Base-by-base conservation (phyloP, 2,797 vertebrate genomes). In the Muscicapa striata region DNA sequence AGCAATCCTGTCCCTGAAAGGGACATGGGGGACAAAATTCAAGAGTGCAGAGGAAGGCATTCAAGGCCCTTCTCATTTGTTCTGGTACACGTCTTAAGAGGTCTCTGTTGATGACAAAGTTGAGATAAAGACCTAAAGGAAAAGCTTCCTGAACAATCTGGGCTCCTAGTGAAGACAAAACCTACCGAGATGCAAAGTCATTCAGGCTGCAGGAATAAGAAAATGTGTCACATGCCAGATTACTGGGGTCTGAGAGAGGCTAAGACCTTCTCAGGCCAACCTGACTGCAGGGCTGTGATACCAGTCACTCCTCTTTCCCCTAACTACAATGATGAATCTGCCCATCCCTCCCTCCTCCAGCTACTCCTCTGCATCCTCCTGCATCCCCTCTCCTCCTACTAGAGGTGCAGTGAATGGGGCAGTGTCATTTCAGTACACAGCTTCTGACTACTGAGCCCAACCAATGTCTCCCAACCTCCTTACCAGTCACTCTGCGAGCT, bases 111-210 rank as follows among this genome's bases (percentile, higher is more conserved):
- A 92, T 49, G 41, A 57, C 26, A 69, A 91, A 81, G 51, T 14
- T 22, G 48, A 88, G 73, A 87, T 73, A 81, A 85, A 90, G 52
- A 82, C 63, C 66, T 79, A 89, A 92, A 95, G 76, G 9, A 88
- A 91, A 93, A 91, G 36, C 52, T 91, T 93, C 59, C 91, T 81
- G 26, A 79, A 52, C 51, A 76, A 32, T 59, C 27, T 61, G 52
- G 23, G 43, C 45, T 89, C 23, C 74, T 36, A 72, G 41, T 34
- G 36, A 43, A 89, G 82, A 81, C 38, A 74, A 95, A 92, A 93
- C 24, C 23, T 43, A 46, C 41, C 32, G 68, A 75, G 24, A 81
- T 54, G 40, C 69, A 38, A 87, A 82, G 51, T 77, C 75, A 63
- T 75, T 91, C 46, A 62, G 36, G 32, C 49, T 59, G 29, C 38